phyloP scores from a whole-genome alignment of 2,113 vertebrate genomes.

The Chauna torquata region DNA sequence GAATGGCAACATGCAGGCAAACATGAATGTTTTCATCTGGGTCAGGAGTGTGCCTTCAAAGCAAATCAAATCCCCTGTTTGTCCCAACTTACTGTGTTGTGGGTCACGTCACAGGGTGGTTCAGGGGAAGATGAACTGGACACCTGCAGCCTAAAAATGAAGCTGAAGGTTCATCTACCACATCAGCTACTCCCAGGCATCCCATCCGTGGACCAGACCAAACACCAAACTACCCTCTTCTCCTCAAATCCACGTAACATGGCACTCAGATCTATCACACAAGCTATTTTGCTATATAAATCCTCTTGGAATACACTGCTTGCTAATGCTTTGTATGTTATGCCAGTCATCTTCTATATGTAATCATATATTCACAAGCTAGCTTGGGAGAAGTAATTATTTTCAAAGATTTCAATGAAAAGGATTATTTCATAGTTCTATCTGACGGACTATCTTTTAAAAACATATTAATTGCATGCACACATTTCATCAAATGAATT shows the following conservation, averaged over 20 bases:
- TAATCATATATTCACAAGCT: neutral
- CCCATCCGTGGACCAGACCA: neutral
- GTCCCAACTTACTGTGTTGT: accelerated
- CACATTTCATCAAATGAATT: neutral
- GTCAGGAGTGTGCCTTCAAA: neutral
- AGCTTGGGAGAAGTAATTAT: neutral
- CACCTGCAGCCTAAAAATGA: neutral
- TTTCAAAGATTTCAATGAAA: neutral
- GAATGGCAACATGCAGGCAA: neutral
- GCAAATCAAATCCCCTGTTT: neutral
- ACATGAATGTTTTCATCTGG: neutral
- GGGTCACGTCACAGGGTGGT: neutral
- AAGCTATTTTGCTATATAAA: neutral
- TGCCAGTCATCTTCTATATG: neutral
- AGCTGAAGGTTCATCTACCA: neutral
- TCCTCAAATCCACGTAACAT: neutral
- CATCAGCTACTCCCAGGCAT: neutral
- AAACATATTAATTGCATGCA: neutral
- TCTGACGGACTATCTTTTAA: neutral
- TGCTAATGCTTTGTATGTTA: neutral
- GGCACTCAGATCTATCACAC: neutral
- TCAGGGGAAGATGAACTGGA: neutral
- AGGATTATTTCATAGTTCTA: neutral
- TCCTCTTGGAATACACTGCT: neutral
- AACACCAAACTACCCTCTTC: neutral